Evolutionary conservation across 2,797 vertebrate genomes (phyloP).

Genomic region (Pseudotriccus pelzelni): DNA sequence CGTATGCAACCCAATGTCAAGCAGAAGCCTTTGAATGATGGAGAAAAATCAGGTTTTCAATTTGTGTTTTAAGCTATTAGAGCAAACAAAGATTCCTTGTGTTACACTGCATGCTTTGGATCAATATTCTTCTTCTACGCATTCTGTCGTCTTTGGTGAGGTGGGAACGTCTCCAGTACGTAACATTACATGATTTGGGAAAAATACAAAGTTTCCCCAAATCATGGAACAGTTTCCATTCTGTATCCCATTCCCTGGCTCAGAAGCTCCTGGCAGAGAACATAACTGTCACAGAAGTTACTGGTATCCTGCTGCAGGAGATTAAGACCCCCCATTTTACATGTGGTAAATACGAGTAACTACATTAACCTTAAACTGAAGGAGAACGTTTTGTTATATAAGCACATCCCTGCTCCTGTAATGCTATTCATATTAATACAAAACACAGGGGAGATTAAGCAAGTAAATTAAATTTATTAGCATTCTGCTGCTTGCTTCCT

Average conservation of each 20-base stretch:
- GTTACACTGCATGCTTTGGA: neutral
- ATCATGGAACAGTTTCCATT: too few species aligned
- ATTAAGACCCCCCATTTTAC: neutral
- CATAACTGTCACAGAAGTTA: neutral
- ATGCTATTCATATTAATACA: slow-evolving; percentile 31
- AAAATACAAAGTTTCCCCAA: neutral
- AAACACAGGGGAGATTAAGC: slow-evolving; percentile 23
- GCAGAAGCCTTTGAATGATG: neutral
- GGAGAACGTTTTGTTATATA: slow-evolving; percentile 35
- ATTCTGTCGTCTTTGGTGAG: neutral
- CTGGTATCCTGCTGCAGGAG: neutral
- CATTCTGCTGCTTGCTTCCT: slow-evolving; percentile 5
- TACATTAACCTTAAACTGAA: slow-evolving; percentile 35
- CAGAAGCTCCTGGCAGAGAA: neutral
- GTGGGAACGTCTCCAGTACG: neutral
- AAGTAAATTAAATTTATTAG: slow-evolving; percentile 47
- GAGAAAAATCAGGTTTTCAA: neutral
- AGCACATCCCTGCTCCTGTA: slow-evolving; percentile 9
- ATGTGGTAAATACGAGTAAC: neutral
- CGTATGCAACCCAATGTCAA: neutral
- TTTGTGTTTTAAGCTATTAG: neutral
- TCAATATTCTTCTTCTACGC: neutral
- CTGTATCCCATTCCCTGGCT: neutral
- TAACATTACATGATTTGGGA: neutral
- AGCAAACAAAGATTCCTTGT: neutral